A percentile compares a stretch with the other conserved stretches of the same genome.
Evolutionary conservation across 2,888 invertebrate genomes (phyloP).

Genomic region (Vandiemenella viatica): DNA sequence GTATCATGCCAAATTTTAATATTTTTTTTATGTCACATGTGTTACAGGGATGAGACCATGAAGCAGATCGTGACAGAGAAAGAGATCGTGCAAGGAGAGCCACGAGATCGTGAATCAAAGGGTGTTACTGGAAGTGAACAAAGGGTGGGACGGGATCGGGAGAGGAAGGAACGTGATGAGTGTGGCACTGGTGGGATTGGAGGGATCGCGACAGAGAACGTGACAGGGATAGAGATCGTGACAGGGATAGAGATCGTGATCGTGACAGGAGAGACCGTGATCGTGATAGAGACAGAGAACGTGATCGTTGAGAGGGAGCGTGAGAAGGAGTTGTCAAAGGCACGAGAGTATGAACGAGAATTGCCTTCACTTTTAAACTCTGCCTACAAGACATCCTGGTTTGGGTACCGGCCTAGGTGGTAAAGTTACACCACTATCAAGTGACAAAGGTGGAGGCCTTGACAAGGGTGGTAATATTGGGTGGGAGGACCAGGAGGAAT

Average conservation of each 20-base stretch:
- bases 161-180: background rate
- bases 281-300: slow-evolving; percentile 2
- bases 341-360: slow-evolving; percentile 16
- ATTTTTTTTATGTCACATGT: background rate
- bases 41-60: background rate
- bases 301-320: slow-evolving; percentile 14
- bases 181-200: background rate
- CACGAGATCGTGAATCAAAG: no score
- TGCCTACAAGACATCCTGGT: background rate
- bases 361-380: slow-evolving; percentile 15
- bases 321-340: slow-evolving; percentile 13
- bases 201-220: no score
- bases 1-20: background rate
- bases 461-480: background rate
- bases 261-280: slow-evolving; percentile 2
- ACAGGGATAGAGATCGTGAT: background rate
- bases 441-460: slow-evolving; percentile 5
- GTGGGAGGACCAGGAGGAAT: slow-evolving; percentile 4
- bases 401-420: slow-evolving; percentile 20
- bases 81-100: slow-evolving; percentile 10
- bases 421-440: background rate
- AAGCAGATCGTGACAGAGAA: slow-evolving; percentile 10
- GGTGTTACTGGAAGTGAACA: no score
- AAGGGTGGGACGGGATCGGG: background rate
- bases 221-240: slow-evolving; percentile 22